A percentile compares a stretch with the other conserved stretches of the same genome.
These are phyloP conservation scores for Patella pellucida DNA, from an alignment of 2,888 invertebrate genomes.

Conservation along the genomic window DNA sequence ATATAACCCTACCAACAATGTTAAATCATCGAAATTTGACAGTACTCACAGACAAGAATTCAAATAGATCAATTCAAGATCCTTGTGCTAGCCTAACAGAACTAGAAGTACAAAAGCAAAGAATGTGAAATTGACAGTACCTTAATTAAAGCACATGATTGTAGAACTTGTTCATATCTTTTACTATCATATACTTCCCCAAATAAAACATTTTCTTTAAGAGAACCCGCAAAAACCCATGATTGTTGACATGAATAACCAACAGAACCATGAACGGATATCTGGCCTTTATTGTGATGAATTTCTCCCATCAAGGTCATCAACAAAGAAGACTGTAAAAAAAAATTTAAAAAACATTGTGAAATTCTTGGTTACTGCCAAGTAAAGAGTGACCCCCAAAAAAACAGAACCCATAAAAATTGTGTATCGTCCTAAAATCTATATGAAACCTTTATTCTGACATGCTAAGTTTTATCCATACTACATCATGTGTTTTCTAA, in stretches of 20 bases:
- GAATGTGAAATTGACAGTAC: slow-evolving; percentile 32
- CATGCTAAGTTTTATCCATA: too few species aligned
- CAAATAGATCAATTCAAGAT: too few species aligned
- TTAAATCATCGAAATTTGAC: not conserved
- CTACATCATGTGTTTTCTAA: too few species aligned
- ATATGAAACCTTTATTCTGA: too few species aligned
- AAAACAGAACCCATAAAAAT: too few species aligned
- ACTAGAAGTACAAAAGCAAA: too few species aligned
- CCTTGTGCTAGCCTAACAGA: too few species aligned
- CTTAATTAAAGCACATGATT: slow-evolving; percentile 75
- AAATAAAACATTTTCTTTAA: slow-evolving; percentile 92
- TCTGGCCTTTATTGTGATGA: slow-evolving; percentile 74
- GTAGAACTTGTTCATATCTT: slow-evolving; percentile 75
- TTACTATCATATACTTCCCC: slow-evolving; percentile 78
- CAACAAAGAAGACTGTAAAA: slow-evolving; percentile 63
- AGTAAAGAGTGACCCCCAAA: too few species aligned
- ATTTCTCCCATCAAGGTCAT: slow-evolving; percentile 81
- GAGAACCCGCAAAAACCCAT: slow-evolving; percentile 81
- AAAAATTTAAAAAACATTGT: not conserved
- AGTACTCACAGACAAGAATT: not conserved
- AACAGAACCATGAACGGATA: slow-evolving; percentile 77
- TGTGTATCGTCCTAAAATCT: too few species aligned
- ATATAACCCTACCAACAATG: not conserved
- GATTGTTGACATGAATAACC: slow-evolving; percentile 83
- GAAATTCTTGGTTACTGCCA: too few species aligned